phyloP scores from a whole-genome alignment of 1,140 invertebrate genomes.

The Trichogramma pretiosum region DNA sequence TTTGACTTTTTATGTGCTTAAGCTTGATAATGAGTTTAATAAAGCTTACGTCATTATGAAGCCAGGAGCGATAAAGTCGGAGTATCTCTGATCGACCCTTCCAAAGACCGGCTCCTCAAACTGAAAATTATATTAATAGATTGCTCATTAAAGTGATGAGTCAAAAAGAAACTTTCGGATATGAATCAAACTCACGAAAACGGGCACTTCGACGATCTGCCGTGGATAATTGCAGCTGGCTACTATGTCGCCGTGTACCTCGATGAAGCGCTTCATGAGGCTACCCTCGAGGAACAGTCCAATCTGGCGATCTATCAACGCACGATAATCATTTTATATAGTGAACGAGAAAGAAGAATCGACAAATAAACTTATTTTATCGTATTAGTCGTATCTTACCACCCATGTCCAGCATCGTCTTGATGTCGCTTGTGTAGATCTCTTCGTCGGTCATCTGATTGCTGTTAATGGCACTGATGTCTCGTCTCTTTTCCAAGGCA shows the following conservation, averaged over 20 bases:
- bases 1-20: too few relatives aligned
- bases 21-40: neutral
- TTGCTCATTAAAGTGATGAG: conserved; percentile 2
- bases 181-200: conserved; percentile 39
- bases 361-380: too few relatives aligned
- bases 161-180: too few relatives aligned
- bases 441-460: conserved; percentile 39
- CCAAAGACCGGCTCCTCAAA: conserved; percentile 68
- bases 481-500: conserved; percentile 49
- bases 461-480: conserved; percentile 31
- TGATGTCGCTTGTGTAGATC: conserved; percentile 52
- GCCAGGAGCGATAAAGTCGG: conserved; percentile 70
- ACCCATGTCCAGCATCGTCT: conserved; percentile 63
- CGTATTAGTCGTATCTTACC: too few relatives aligned
- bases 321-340: too few relatives aligned
- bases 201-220: conserved; percentile 49
- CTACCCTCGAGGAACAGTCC: conserved; percentile 54
- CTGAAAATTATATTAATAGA: conserved; percentile 30
- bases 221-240: conserved; percentile 50
- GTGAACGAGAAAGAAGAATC: too few relatives aligned
- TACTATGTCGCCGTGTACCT: conserved; percentile 49
- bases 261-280: conserved; percentile 54
- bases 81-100: conserved; percentile 52
- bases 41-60: conserved; percentile 58
- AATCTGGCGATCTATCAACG: conserved; percentile 61